Base-by-base conservation (phyloP, 1,140 invertebrate species). In the Drosophila sturtevanti region DNA sequence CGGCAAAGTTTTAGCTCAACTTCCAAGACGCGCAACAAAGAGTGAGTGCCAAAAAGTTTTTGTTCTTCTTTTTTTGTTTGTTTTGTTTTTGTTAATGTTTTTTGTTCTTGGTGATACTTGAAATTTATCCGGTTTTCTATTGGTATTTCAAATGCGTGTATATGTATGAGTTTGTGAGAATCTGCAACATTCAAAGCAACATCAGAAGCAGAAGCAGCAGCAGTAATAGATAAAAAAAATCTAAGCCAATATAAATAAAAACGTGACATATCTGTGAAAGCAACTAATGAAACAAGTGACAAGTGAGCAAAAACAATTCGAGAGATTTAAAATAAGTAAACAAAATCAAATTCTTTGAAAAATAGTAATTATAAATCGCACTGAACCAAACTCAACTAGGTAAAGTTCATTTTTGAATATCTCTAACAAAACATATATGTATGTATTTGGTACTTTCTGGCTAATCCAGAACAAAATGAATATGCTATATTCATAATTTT, bases 331-430 rank as follows among this genome's bases (percentile, higher is more conserved):
- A 72, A 60, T 11, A 11, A 35, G 7, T n/a, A 41, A 24, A 44
- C 24, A 27, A 55, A 62, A 56, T 62, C 22, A 2, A 69, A 69
- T 63, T 9, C 35, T 10, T 16, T 18, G 14, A 16, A 14, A 21
- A 48, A 21, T 48, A 48, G 16, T 48, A 48, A 48, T 48, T 48
- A 21, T 9, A 21, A 64, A 60, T 56, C 24, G 18, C 41, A 54
- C 37, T 41, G 37, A 61, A 70, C 54, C 31, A 51, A 77, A 77
- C 31, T 41, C 18, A 82, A 79, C 89, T 87, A 87, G 82, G 82
- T 87, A 87, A 87, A 79, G 82, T 87, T 87, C 66, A 78, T 59
- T 70, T 74, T 78, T 75, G 62, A 35, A 24, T 59, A 24, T 34
- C 11, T 55, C 41, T 48, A 48, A 48, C 41, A 48, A 48, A 21